Evolutionary conservation across 2,113 vertebrate species (phyloP).

Genomic region (Nothocercus julius): DNA sequence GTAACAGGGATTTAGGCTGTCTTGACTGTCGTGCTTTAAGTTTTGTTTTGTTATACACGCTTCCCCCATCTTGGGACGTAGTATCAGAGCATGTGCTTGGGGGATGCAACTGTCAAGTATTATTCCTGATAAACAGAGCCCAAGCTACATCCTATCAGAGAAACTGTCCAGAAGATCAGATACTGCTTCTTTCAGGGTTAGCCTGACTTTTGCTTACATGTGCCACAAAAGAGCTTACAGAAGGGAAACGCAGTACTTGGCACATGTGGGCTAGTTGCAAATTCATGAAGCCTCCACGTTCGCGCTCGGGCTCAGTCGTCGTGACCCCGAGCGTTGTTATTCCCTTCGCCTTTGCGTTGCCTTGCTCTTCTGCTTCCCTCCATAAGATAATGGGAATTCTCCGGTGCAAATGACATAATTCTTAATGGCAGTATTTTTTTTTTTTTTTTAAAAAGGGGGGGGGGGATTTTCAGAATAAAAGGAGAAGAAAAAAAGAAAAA

Average conservation of each 20-base stretch:
- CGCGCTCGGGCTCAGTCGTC: conserved; percentile 48
- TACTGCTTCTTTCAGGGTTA: conserved; percentile 27
- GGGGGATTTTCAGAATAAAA: not conserved
- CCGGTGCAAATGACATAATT: not conserved
- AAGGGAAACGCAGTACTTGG: conserved; percentile 12
- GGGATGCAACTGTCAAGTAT: conserved; percentile 62
- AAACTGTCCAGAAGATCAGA: conserved; percentile 66
- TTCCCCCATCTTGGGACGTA: conserved; percentile 47
- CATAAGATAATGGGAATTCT: conserved; percentile 26
- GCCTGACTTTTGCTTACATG: conserved; percentile 43
- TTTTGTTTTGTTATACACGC: conserved; percentile 56
- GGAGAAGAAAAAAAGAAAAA: not conserved
- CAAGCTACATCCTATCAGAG: conserved; percentile 47
- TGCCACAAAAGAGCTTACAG: conserved; percentile 30
- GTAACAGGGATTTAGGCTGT: conserved; percentile 51
- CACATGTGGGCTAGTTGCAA: conserved; percentile 30
- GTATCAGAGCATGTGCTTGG: conserved; percentile 29
- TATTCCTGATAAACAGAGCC: conserved; percentile 64
- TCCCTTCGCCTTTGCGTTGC: conserved; percentile 14
- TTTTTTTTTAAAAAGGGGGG: no score
- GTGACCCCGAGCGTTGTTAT: conserved; percentile 7
- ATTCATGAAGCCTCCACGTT: conserved; percentile 47
- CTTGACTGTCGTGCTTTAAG: conserved; percentile 52
- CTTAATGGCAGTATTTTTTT: not conserved
- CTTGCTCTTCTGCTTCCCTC: conserved; percentile 7